Conservation (phyloP, 53 echinoderm and acorn worm genomes). For the Paracentrotus lividus region DNA sequence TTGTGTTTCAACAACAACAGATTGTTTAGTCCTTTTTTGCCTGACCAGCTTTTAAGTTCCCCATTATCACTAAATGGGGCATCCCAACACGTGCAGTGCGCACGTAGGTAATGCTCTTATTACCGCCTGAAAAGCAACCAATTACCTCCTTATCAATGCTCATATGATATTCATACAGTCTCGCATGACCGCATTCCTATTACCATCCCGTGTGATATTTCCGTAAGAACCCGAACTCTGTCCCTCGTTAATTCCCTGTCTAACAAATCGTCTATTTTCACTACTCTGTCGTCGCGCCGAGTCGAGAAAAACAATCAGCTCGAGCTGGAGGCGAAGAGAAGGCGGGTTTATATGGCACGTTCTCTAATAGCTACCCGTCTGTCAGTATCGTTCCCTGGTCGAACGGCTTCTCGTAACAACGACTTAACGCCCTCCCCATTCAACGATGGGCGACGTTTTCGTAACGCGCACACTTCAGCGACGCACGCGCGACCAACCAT, state of each 20-base stretch:
- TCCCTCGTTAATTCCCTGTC: conserved; percentile 63
- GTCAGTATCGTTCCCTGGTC: conserved; percentile 45
- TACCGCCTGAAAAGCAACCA: conserved; percentile 63
- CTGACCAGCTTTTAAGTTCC: conserved; percentile 21
- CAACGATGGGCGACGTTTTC: conserved; percentile 48
- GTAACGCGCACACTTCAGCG: conserved; percentile 44
- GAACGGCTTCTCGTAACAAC: conserved; percentile 20
- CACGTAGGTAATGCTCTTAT: conserved; percentile 63
- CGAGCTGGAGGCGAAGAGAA: conserved; percentile 54
- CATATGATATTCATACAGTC: conserved; percentile 63
- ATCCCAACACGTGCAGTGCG: conserved; percentile 28
- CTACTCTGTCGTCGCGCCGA: conserved; percentile 47
- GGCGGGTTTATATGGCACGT: conserved; percentile 52
- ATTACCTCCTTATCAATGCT: conserved; percentile 57
- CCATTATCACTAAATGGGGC: conserved; percentile 7
- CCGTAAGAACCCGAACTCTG: conserved; percentile 33
- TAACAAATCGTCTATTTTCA: conserved; percentile 64
- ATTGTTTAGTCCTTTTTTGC: conserved; percentile 54
- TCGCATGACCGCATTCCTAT: conserved; percentile 51
- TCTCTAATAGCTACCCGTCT: conserved; percentile 61
- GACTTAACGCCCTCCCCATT: conserved; percentile 44
- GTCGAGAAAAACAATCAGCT: conserved; percentile 63
- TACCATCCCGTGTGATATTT: conserved; percentile 44
- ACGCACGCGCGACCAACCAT: conserved; percentile 53
- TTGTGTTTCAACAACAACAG: conserved; percentile 56